Percentiles rank a stretch among this genome's conserved stretches.
phyloP scores from a whole-genome alignment of 2,888 invertebrate genomes.

The Nomada lathburiana region DNA sequence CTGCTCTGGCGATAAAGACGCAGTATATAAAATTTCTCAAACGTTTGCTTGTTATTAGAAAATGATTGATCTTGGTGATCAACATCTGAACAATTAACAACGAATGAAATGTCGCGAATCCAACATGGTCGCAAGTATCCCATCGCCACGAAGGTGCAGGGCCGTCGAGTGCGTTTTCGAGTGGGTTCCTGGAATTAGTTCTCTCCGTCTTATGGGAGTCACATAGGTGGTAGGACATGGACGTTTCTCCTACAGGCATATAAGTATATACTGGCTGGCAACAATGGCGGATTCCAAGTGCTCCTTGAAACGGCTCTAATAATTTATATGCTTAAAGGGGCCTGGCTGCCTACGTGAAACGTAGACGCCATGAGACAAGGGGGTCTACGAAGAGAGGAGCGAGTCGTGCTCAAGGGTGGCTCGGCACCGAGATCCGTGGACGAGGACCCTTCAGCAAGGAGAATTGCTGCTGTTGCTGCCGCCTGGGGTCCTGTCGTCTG shows the following conservation, averaged over 20 bases:
- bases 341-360: constrained; percentile 73
- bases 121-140: constrained; percentile 22
- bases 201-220: constrained; percentile 64
- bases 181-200: constrained; percentile 69
- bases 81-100: constrained; percentile 29
- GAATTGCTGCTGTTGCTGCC: constrained; percentile 71
- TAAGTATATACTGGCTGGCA: constrained; percentile 66
- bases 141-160: constrained; percentile 41
- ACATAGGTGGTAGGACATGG: constrained; percentile 39
- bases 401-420: constrained; percentile 80
- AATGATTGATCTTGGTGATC: too few relatives aligned
- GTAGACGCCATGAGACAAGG: constrained; percentile 72
- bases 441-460: constrained; percentile 76
- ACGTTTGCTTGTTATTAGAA: too few relatives aligned
- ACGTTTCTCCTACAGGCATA: constrained; percentile 66
- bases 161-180: constrained; percentile 53
- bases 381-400: constrained; percentile 65
- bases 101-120: constrained; percentile 17
- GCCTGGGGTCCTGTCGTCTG: constrained; percentile 71
- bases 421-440: constrained; percentile 70
- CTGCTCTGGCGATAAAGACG: too few relatives aligned
- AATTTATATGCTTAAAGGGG: constrained; percentile 81
- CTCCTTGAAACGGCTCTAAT: constrained; percentile 81
- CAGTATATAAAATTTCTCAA: too few relatives aligned
- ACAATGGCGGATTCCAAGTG: constrained; percentile 76